Conservation (phyloP, 2,888 invertebrate species). For the Danaus chrysippus region DNA sequence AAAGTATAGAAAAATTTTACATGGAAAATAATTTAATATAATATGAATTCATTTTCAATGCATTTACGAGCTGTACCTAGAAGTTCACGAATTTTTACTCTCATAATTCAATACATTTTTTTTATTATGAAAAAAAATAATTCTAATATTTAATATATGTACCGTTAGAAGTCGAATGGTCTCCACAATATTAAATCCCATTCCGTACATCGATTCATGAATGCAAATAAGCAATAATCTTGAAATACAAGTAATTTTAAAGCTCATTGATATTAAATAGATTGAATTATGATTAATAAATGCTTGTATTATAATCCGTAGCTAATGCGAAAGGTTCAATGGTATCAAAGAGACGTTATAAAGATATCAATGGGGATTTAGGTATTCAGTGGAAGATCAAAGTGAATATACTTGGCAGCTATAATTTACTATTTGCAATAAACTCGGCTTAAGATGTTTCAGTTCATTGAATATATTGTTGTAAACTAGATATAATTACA, state of each 20-base stretch:
- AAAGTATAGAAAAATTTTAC: not conserved
- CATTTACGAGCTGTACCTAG: too few relatives aligned
- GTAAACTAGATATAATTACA: not conserved
- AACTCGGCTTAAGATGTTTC: constrained; percentile 13
- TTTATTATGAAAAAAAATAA: not conserved
- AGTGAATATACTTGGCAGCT: constrained; percentile 52
- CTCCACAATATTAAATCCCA: constrained; percentile 13
- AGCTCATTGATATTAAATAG: constrained; percentile 33
- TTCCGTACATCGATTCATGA: constrained; percentile 14
- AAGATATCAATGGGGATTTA: constrained; percentile 62
- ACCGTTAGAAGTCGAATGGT: constrained; percentile 12
- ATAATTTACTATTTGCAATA: constrained; percentile 46
- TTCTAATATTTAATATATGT: constrained; percentile 7
- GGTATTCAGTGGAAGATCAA: constrained; percentile 59
- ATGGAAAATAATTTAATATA: not conserved
- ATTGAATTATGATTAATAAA: constrained; percentile 42
- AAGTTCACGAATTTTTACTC: too few relatives aligned
- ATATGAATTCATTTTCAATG: too few relatives aligned
- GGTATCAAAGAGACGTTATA: constrained; percentile 37
- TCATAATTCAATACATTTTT: not conserved
- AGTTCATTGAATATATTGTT: constrained; percentile 4
- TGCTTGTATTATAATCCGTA: constrained; percentile 37
- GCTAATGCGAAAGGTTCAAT: constrained; percentile 34
- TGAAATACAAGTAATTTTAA: constrained; percentile 34
- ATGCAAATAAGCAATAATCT: constrained; percentile 31